A percentile compares a stretch with the other conserved stretches of the same genome.
These are phyloP conservation scores for Pao palembangensis DNA, from an alignment of 2,113 vertebrate species.

Conservation along the genomic window DNA sequence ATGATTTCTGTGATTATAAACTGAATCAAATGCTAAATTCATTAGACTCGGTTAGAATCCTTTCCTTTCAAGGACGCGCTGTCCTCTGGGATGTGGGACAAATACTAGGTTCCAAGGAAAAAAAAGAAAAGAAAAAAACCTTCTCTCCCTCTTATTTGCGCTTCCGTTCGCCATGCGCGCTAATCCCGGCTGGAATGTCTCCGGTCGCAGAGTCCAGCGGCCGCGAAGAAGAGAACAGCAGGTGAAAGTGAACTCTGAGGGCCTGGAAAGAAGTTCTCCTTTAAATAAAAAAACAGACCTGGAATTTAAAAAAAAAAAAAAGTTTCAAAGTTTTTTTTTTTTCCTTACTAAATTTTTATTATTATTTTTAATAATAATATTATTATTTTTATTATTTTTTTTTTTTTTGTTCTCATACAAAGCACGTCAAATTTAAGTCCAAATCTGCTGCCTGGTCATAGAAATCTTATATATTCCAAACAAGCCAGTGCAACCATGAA, in stretches of 20 bases:
- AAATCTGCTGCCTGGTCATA: background rate
- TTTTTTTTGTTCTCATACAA: too few relatives aligned
- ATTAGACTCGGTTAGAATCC: background rate
- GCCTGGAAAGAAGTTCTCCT: conserved; percentile 17
- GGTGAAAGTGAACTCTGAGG: conserved; percentile 65
- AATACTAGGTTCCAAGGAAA: background rate
- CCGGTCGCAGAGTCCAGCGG: conserved; percentile 47
- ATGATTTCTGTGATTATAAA: too few relatives aligned
- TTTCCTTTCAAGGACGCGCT: background rate
- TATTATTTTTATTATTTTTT: too few relatives aligned
- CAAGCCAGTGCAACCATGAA: conserved; percentile 26
- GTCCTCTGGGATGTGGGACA: conserved; percentile 1
- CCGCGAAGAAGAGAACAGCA: conserved; percentile 60
- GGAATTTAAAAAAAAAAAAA: too few relatives aligned
- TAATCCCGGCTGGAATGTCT: conserved; percentile 75
- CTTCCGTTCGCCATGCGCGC: conserved; percentile 53
- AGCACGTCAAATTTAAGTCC: background rate
- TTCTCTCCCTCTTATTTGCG: conserved; percentile 44
- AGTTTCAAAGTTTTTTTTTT: too few relatives aligned
- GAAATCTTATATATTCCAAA: background rate
- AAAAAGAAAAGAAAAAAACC: conserved; percentile 23
- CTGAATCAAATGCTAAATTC: background rate
- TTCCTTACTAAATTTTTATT: too few relatives aligned
- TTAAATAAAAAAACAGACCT: too few relatives aligned
- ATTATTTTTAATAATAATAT: too few relatives aligned